Percentiles rank a stretch among this genome's conserved stretches.
phyloP scores from a whole-genome alignment of 1,140 invertebrate genomes.

The Chionoecetes opilio region DNA sequence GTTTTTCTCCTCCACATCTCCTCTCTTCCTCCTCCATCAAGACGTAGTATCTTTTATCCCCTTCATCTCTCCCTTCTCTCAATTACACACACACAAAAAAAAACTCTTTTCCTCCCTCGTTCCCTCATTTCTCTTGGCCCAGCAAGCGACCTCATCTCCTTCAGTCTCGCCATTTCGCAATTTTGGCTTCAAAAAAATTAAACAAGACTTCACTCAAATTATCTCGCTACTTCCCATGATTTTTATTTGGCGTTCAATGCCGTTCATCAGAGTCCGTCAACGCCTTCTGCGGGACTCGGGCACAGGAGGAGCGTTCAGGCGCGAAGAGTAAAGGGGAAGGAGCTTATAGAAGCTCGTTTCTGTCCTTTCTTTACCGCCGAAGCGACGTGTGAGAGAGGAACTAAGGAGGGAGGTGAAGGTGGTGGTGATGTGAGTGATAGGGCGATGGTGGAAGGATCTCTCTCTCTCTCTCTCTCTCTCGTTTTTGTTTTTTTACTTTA shows the following conservation, averaged over 20 bases:
- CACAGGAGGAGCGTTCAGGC: background rate
- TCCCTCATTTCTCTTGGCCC: background rate
- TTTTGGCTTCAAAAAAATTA: background rate
- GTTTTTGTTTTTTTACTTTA: too few relatives aligned
- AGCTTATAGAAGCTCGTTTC: too few relatives aligned
- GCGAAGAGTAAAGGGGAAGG: background rate
- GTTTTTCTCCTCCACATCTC: background rate
- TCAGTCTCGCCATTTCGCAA: conserved; percentile 2
- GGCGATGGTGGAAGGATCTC: too few relatives aligned
- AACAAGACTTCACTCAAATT: conserved; percentile 29
- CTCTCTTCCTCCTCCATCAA: background rate
- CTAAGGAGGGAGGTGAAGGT: too few relatives aligned
- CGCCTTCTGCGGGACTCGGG: background rate
- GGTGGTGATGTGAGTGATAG: too few relatives aligned
- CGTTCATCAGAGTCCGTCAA: background rate
- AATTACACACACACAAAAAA: too few relatives aligned
- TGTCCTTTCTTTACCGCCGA: background rate
- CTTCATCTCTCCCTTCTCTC: background rate
- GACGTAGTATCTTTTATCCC: background rate
- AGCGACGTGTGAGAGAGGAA: background rate
- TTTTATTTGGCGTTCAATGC: background rate
- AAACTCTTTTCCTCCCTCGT: background rate
- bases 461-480: too few relatives aligned
- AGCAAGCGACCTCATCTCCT: background rate
- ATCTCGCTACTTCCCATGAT: background rate